Percentiles rank a stretch among this genome's conserved stretches.
Evolutionary conservation across 64 coral and sea anemone genomes (phyloP).

Genomic region (Astreopora myriophthalma): DNA sequence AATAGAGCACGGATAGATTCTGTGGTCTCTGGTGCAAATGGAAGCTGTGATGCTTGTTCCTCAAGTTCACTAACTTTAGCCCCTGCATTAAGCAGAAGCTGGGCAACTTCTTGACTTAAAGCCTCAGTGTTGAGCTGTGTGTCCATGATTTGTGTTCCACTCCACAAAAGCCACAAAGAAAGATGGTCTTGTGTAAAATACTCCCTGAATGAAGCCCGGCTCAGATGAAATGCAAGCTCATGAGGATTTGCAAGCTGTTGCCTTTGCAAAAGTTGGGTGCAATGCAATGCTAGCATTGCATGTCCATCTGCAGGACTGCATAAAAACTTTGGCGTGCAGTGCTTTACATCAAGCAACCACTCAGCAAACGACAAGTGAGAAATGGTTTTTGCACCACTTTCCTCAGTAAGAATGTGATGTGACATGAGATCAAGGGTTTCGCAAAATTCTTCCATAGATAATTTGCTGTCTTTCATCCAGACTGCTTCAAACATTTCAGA

Average conservation of each 20-base stretch:
- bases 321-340: slow-evolving; percentile 89
- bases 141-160: slow-evolving; percentile 76
- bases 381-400: slow-evolving; percentile 76
- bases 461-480: slow-evolving; percentile 75
- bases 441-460: slow-evolving; percentile 60
- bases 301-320: slow-evolving; percentile 90
- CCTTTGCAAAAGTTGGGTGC: slow-evolving; percentile 68
- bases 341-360: slow-evolving; percentile 95
- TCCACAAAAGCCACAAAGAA: slow-evolving; percentile 94
- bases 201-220: slow-evolving; percentile 76
- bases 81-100: slow-evolving; percentile 86
- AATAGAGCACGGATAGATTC: slow-evolving; percentile 79
- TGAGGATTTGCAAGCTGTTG: slow-evolving; percentile 65
- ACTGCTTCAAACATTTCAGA: slow-evolving; percentile 81
- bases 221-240: slow-evolving; percentile 89
- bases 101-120: slow-evolving; percentile 68
- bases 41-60: slow-evolving; percentile 36
- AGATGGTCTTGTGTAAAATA: slow-evolving; percentile 77
- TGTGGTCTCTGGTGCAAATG: slow-evolving; percentile 77
- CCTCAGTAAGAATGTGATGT: slow-evolving; percentile 55
- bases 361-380: slow-evolving; percentile 96
- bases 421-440: slow-evolving; percentile 72
- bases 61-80: slow-evolving; percentile 61
- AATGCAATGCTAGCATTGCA: slow-evolving; percentile 91
- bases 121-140: slow-evolving; percentile 57